Evolutionary conservation across 2,113 vertebrate genomes (phyloP), one percentile per base, ranked within the genome.

Genomic region (Anseranas semipalmata): DNA sequence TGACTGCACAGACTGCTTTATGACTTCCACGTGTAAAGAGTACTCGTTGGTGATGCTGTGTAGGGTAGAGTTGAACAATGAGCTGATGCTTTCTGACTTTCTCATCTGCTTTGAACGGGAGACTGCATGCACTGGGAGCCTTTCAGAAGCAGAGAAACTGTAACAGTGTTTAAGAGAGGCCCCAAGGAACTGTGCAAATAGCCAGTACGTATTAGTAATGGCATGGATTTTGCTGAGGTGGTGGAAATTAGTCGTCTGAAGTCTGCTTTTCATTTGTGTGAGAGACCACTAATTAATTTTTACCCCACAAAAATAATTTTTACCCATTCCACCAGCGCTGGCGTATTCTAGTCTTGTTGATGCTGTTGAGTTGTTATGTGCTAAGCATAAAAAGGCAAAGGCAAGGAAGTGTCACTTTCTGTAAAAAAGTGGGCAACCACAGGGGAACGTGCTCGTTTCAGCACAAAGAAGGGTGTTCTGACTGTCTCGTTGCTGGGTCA

Each of bases 121-220:
- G 17, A 12, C 37, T 2, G 1, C 43, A 24, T 62, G 3, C 21
- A 10, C 7, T 28, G 4, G 12, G 7, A 13, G 9, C 24, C 33
- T 74, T 60, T 70, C 45, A 55, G 85, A 62, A 58, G 15, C 24
- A 39, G 33, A 39, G 25, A 68, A 21, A 37, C n/a, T 35, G 10
- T 85, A 35, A 14, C 2, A 27, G 17, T 27, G 15, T 43, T 33
- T 48, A 67, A 67, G 71, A 81, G 20, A 66, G 6, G 32, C 39
- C 32, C 32, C 12, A 60, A 71, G 30, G 17, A 85, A 50, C 25
- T 21, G 14, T 73, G 20, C 35, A 62, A 6, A 30, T 33, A 22
- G 11, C 14, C 28, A 32, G 7, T 60, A 4, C 39, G 7, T 52
- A 56, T 87, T 53, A 52, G 12, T 65, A 62, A 41, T 33, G 28